phyloP scores from a whole-genome alignment of 1,140 invertebrate species.

The Coenobita brevimanus region DNA sequence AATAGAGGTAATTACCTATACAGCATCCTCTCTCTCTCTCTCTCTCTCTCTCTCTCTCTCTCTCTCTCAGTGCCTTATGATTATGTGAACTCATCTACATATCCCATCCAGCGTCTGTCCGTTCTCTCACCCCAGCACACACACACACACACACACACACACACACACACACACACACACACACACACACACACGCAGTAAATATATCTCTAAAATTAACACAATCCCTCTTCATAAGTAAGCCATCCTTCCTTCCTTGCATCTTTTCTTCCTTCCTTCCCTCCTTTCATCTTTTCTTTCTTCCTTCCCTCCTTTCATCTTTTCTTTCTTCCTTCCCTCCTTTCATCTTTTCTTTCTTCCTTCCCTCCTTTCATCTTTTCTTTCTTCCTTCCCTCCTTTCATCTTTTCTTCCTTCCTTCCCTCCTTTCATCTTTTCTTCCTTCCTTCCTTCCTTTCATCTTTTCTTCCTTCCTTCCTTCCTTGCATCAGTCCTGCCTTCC shows the following conservation, averaged over 20 bases:
- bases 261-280: neutral
- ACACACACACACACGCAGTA: neutral
- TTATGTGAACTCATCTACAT: no score
- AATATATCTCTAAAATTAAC: no score
- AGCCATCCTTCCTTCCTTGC: neutral
- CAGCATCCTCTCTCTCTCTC: neutral
- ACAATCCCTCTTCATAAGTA: no score
- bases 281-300: neutral
- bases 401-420: neutral
- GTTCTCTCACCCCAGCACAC: no score
- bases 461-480: neutral
- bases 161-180: neutral
- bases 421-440: neutral
- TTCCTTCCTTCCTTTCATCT: no score
- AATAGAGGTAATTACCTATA: neutral
- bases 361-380: neutral
- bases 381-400: neutral
- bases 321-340: neutral
- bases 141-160: neutral
- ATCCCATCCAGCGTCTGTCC: no score
- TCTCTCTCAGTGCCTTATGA: no score
- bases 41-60: slow-evolving; percentile 6
- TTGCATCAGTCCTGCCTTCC: neutral
- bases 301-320: no score
- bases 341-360: neutral